A percentile compares a stretch with the other conserved stretches of the same genome.
These are phyloP conservation scores for Formicarius rufipectus DNA, from an alignment of 2,113 vertebrate species.

Conservation along the genomic window DNA sequence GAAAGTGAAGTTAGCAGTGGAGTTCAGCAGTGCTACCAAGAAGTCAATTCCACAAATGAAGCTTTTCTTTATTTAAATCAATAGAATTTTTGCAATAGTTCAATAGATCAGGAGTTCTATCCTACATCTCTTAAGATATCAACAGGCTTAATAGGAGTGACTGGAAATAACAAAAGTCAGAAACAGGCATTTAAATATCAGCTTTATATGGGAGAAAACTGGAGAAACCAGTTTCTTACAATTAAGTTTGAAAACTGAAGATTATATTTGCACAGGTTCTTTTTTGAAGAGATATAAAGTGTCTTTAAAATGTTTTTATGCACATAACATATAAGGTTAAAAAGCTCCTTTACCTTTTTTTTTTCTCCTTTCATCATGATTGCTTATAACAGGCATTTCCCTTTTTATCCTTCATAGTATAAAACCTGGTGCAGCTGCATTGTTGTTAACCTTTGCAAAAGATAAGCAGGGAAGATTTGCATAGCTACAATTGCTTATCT, in stretches of 20 bases:
- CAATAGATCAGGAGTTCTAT: background rate
- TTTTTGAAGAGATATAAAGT: conserved; percentile 1
- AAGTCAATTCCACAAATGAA: background rate
- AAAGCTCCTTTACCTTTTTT: background rate
- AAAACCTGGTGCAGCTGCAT: background rate
- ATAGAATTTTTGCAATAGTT: background rate
- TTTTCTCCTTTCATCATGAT: background rate
- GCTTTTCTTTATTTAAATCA: background rate
- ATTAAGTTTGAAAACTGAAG: background rate
- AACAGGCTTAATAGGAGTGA: background rate
- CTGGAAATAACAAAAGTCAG: background rate
- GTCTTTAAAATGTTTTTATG: background rate
- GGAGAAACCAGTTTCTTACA: background rate
- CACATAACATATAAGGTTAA: background rate
- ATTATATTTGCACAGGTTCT: background rate
- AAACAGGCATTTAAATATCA: background rate
- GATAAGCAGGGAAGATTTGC: conserved; percentile 25
- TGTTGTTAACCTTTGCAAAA: conserved; percentile 13
- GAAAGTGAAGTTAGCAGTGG: background rate
- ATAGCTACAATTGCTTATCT: conserved; percentile 21
- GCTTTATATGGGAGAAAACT: background rate
- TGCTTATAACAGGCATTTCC: conserved; percentile 13
- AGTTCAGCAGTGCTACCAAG: background rate
- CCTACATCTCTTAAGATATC: background rate
- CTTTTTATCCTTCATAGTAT: background rate